These are phyloP conservation scores for Eciton burchellii DNA, from an alignment of 1,140 invertebrate genomes.

Conservation along the genomic window DNA sequence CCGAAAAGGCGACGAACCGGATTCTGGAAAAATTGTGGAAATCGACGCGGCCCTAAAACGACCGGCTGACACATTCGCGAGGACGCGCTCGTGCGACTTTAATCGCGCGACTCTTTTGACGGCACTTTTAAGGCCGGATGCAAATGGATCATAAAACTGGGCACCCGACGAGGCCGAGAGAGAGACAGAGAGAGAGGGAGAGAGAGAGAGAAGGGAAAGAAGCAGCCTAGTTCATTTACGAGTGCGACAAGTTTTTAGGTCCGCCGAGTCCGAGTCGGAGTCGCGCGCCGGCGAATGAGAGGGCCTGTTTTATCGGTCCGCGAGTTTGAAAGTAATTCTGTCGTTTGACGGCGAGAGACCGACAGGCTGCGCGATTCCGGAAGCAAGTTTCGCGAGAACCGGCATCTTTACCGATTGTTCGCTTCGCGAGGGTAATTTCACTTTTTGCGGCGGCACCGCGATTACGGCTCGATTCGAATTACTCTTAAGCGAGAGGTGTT, in stretches of 20 bases:
- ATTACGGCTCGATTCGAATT: background rate
- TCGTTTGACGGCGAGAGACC: conserved; percentile 75
- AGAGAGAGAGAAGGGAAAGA: conserved; percentile 35
- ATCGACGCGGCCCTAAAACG: conserved; percentile 18
- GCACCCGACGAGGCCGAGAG: conserved; percentile 52
- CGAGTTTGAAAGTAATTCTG: conserved; percentile 81
- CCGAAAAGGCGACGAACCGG: background rate
- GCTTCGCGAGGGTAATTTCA: background rate
- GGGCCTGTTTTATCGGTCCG: conserved; percentile 81
- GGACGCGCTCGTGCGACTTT: conserved; percentile 79
- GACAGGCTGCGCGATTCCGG: conserved; percentile 74
- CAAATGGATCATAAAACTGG: conserved; percentile 83
- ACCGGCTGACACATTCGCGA: conserved; percentile 22
- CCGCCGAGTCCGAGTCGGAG: conserved; percentile 28
- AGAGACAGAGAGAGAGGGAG: conserved; percentile 11
- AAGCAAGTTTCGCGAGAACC: conserved; percentile 46
- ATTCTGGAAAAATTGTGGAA: conserved; percentile 57
- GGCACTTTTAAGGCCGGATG: conserved; percentile 82
- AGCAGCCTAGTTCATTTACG: conserved; percentile 78
- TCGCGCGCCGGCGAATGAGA: conserved; percentile 59
- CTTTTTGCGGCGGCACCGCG: background rate
- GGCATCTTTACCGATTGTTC: conserved; percentile 62
- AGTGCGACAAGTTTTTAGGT: conserved; percentile 80
- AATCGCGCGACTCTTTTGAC: conserved; percentile 80
- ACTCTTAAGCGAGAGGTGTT: conserved; percentile 37